phyloP scores from a whole-genome alignment of 1,140 invertebrate genomes.

The Drosophila bifasciata region DNA sequence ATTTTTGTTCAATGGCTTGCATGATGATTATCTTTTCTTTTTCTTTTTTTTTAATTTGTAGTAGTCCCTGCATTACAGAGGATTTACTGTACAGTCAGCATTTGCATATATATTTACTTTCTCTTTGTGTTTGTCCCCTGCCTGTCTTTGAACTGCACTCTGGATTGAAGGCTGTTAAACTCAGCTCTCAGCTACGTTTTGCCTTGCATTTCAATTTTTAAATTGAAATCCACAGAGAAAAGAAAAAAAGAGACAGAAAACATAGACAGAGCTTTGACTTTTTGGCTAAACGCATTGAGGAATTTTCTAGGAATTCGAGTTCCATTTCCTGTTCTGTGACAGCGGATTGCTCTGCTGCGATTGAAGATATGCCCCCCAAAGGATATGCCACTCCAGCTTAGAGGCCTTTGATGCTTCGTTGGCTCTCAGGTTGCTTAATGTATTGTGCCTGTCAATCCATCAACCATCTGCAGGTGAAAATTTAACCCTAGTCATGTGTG shows the following conservation, averaged over 20 bases:
- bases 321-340: constrained; percentile 3
- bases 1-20: constrained; percentile 32
- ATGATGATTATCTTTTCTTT: constrained; percentile 49
- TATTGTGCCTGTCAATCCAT: constrained; percentile 16
- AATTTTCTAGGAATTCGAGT: too few relatives aligned
- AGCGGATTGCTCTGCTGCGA: constrained; percentile 6
- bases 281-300: too few relatives aligned
- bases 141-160: constrained; percentile 39
- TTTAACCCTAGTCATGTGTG: not conserved
- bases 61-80: too few relatives aligned
- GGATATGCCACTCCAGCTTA: constrained; percentile 6
- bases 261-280: too few relatives aligned
- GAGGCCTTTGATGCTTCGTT: constrained; percentile 32
- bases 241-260: too few relatives aligned
- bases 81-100: constrained; percentile 7
- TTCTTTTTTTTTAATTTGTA: constrained; percentile 8
- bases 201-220: constrained; percentile 47
- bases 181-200: constrained; percentile 15
- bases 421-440: too few relatives aligned
- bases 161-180: constrained; percentile 13
- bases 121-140: constrained; percentile 10
- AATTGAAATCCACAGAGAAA: constrained; percentile 17
- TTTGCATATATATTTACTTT: constrained; percentile 50
- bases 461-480: constrained; percentile 25
- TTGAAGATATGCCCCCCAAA: constrained; percentile 1